These are phyloP conservation scores for Cantharis rufa DNA, from an alignment of 2,888 invertebrate species.

Conservation along the genomic window DNA sequence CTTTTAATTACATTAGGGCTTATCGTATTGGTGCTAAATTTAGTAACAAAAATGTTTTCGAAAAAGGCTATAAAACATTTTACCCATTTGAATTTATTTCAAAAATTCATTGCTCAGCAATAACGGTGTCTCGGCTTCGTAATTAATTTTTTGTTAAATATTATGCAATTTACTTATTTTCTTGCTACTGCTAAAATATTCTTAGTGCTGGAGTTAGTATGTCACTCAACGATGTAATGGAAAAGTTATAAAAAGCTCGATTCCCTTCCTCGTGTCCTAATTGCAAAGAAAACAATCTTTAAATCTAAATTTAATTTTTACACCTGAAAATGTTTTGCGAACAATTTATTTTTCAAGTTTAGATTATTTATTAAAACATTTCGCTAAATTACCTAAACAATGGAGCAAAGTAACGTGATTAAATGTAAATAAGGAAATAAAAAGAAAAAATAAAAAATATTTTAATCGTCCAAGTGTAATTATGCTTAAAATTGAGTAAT, in stretches of 20 bases:
- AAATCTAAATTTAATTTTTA: background rate
- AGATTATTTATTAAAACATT: no score
- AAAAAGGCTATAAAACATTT: background rate
- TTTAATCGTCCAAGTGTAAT: background rate
- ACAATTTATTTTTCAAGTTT: no score
- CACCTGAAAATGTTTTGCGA: background rate
- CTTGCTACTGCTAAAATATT: background rate
- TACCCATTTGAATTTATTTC: background rate
- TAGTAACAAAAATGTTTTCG: background rate
- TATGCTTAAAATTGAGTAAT: background rate
- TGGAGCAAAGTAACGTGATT: no score
- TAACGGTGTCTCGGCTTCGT: no score
- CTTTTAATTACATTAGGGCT: background rate
- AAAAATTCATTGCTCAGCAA: background rate
- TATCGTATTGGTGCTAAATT: background rate
- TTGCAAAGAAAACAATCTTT: background rate
- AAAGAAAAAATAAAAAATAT: background rate
- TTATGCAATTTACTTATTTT: background rate
- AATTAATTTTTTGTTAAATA: no score
- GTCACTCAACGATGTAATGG: background rate
- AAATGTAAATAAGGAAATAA: background rate
- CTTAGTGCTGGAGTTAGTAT: background rate
- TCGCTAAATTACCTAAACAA: no score
- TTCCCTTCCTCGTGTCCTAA: background rate
- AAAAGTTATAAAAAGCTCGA: slow-evolving; percentile 2